Conservation (phyloP, 2,888 invertebrate genomes). For the Strigamia crassipes region DNA sequence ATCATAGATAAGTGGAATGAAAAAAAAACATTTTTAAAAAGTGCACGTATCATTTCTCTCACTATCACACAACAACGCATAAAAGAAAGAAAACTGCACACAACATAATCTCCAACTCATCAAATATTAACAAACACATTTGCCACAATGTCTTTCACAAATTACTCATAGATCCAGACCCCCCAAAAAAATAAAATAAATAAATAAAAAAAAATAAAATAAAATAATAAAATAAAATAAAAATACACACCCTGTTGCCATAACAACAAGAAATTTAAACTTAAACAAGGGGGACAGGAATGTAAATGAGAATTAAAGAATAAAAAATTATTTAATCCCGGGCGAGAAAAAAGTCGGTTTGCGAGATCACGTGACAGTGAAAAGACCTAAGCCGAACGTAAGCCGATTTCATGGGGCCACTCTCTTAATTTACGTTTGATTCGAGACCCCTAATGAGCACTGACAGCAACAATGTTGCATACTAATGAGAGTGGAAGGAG, state of each 20-base stretch:
- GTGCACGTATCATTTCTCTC: background rate
- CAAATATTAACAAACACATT: slow-evolving; percentile 40
- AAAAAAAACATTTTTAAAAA: slow-evolving; percentile 28
- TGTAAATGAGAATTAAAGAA: background rate
- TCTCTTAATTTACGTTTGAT: slow-evolving; percentile 31
- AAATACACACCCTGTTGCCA: slow-evolving; percentile 3
- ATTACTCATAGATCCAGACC: slow-evolving; percentile 28
- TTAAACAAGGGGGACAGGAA: background rate
- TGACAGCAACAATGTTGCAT: slow-evolving; percentile 27
- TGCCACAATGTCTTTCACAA: slow-evolving; percentile 33
- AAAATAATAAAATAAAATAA: no score
- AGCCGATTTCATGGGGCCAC: slow-evolving; percentile 31
- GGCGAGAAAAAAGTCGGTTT: background rate
- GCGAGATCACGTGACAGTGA: background rate
- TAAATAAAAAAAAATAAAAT: no score
- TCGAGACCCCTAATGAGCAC: slow-evolving; percentile 37
- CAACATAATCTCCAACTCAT: slow-evolving; percentile 32
- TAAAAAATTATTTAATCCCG: background rate
- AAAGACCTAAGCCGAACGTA: background rate
- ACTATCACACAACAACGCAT: slow-evolving; percentile 1
- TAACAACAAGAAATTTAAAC: background rate
- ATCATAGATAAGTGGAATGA: slow-evolving; percentile 24
- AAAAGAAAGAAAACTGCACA: background rate
- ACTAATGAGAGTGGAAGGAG: slow-evolving; percentile 1
- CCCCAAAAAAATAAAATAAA: background rate